Evolutionary conservation across 2,113 vertebrate genomes (phyloP).

Genomic region (Apodemus speciosus): DNA sequence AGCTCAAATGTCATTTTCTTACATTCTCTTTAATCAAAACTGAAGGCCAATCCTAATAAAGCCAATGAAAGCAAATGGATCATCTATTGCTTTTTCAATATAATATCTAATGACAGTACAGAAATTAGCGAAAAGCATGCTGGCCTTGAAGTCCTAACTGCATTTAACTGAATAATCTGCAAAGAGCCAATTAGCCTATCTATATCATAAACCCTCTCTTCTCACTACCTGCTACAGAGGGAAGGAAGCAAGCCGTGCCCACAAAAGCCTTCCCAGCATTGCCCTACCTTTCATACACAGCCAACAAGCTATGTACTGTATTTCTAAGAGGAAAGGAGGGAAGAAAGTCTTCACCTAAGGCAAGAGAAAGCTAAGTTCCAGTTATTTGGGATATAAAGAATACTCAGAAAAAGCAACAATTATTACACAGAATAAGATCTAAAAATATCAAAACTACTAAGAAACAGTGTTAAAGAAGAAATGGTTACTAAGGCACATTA

Average conservation of each 20-base stretch:
- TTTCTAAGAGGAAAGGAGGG: not conserved
- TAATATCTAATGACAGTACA: constrained; percentile 22
- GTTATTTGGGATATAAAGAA: not conserved
- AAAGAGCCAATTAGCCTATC: not conserved
- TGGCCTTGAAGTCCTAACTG: not conserved
- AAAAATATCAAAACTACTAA: constrained; percentile 6
- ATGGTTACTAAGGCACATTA: not conserved
- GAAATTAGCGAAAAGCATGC: not conserved
- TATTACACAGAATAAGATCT: not conserved
- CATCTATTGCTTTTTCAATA: constrained; percentile 21
- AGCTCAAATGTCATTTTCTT: constrained; percentile 28
- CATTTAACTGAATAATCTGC: not conserved
- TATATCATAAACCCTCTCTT: not conserved
- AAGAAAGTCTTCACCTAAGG: not conserved
- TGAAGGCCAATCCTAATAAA: constrained; percentile 57
- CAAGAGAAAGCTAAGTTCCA: constrained; percentile 31
- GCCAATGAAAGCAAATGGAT: constrained; percentile 51
- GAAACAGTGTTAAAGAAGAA: not conserved
- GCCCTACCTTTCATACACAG: not conserved
- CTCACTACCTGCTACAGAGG: not conserved
- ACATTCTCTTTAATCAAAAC: constrained; percentile 49
- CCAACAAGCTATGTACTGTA: constrained; percentile 15
- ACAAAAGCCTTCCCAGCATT: not conserved
- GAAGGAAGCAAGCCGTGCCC: not conserved
- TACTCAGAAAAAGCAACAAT: constrained; percentile 5